A percentile compares a stretch with the other conserved stretches of the same genome.
phyloP scores from a whole-genome alignment of 1,140 invertebrate genomes.

The Pogonomyrmex barbatus region DNA sequence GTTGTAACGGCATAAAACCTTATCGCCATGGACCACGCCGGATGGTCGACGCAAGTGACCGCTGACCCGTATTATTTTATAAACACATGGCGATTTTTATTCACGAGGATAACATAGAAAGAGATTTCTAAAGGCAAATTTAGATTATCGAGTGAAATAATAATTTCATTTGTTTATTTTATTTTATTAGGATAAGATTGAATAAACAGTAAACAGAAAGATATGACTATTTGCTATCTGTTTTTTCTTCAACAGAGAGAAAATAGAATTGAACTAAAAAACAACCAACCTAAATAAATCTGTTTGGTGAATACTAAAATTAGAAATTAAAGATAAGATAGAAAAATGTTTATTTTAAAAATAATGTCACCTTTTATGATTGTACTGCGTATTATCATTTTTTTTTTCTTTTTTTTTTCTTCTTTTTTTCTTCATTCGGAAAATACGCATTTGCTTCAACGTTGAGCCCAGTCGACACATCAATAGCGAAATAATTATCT shows the following conservation, averaged over 20 bases:
- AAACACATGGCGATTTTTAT: conserved; percentile 61
- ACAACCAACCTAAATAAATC: background rate
- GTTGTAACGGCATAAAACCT: conserved; percentile 53
- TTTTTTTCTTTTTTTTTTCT: background rate
- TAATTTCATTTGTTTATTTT: background rate
- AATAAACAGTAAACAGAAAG: background rate
- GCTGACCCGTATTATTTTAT: conserved; percentile 55
- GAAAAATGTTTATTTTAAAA: background rate
- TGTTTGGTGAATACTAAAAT: background rate
- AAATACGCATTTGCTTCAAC: background rate
- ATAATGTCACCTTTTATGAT: background rate
- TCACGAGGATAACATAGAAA: conserved; percentile 8
- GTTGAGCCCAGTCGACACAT: background rate
- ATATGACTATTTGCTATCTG: background rate
- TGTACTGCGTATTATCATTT: background rate
- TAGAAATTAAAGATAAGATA: background rate
- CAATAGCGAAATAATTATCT: conserved; percentile 23
- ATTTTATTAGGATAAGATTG: background rate
- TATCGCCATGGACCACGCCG: conserved; percentile 44
- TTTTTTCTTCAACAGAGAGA: background rate
- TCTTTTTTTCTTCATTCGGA: background rate
- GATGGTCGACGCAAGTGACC: conserved; percentile 18
- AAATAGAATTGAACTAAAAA: background rate
- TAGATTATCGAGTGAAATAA: background rate
- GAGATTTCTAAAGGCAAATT: background rate